Percentiles rank a stretch among this genome's conserved stretches.
Conservation (phyloP, 2,797 vertebrate genomes). For the Morus bassanus region DNA sequence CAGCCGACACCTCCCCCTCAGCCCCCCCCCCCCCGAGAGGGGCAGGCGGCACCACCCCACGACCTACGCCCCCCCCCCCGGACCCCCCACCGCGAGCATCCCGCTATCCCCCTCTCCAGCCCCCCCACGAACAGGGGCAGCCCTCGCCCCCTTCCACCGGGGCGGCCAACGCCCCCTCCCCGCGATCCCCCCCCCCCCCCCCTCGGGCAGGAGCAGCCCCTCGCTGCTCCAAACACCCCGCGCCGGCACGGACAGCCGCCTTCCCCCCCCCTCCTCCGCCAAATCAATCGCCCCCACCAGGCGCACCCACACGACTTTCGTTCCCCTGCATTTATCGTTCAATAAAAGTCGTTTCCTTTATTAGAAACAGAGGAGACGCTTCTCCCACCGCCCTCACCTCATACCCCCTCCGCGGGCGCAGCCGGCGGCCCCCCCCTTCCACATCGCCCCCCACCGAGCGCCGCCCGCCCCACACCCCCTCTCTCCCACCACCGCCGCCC, state of each 20-base stretch:
- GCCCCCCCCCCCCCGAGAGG: not conserved
- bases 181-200: not conserved
- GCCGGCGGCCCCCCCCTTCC: not conserved
- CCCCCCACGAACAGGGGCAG: not conserved
- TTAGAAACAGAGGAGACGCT: conserved; percentile 56
- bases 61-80: not conserved
- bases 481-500: not conserved
- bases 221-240: not conserved
- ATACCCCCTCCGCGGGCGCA: not conserved
- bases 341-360: conserved; percentile 62
- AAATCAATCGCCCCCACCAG: not conserved
- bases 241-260: not conserved
- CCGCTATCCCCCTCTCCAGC: not conserved
- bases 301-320: conserved; percentile 23
- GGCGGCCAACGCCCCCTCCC: not conserved
- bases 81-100: not conserved
- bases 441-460: not conserved
- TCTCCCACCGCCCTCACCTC: conserved; percentile 34
- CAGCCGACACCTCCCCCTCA: conserved; percentile 52
- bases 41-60: not conserved
- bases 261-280: not conserved
- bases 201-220: not conserved
- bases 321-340: conserved; percentile 49
- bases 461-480: not conserved
- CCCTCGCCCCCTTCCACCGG: not conserved